Conservation (phyloP, 2,113 vertebrate genomes). For the Lutjanus erythropterus region DNA sequence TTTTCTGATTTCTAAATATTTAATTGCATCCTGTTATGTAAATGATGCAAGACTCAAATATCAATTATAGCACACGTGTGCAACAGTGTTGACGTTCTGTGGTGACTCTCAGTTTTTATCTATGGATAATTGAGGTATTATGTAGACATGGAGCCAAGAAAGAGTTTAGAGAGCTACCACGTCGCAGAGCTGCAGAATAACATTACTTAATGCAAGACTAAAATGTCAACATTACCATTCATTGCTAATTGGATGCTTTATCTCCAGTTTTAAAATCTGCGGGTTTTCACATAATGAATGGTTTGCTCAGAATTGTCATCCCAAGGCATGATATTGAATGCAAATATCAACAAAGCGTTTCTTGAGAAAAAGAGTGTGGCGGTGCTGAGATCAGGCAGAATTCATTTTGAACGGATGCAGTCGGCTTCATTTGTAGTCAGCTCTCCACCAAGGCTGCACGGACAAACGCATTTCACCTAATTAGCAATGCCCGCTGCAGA, state of each 20-base stretch:
- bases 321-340: conserved; percentile 32
- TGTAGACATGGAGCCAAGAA: conserved; percentile 29
- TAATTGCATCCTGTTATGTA: conserved; percentile 66
- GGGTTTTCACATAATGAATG: conserved; percentile 53
- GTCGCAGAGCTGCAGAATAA: conserved; percentile 47
- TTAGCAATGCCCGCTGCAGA: conserved; percentile 56
- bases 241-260: conserved; percentile 68
- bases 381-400: conserved; percentile 48
- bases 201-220: conserved; percentile 53
- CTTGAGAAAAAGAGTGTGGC: conserved; percentile 34
- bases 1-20: conserved; percentile 67
- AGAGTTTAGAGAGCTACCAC: conserved; percentile 14
- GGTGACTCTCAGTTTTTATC: conserved; percentile 49
- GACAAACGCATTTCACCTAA: conserved; percentile 68
- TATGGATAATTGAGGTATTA: conserved; percentile 57
- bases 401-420: conserved; percentile 58
- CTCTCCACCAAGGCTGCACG: conserved; percentile 38
- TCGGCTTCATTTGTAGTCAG: conserved; percentile 64
- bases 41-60: conserved; percentile 57
- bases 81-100: conserved; percentile 22
- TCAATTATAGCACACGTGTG: conserved; percentile 44
- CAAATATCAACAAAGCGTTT: conserved; percentile 60
- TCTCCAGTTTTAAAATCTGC: conserved; percentile 50
- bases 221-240: conserved; percentile 78
- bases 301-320: conserved; percentile 31